These are phyloP conservation scores for Phalanger gymnotis DNA, from an alignment of 2,797 vertebrate species.

Conservation along the genomic window DNA sequence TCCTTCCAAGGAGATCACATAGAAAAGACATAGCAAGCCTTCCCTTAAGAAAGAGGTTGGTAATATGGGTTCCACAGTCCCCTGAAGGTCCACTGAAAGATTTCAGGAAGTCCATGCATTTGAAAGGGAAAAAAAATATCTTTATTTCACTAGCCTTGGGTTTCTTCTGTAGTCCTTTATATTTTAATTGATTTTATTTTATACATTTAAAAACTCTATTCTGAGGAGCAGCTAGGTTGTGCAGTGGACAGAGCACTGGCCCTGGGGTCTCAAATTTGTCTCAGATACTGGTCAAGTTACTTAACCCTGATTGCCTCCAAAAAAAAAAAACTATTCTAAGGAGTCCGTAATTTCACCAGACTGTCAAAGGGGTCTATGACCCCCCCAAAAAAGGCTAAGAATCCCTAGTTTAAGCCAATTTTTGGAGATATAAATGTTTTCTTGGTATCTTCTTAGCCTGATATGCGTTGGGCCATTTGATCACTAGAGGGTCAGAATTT, in stretches of 20 bases:
- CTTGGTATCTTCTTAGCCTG: neutral
- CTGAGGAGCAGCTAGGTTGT: neutral
- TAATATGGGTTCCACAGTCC: neutral
- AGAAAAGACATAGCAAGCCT: neutral
- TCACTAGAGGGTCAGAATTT: neutral
- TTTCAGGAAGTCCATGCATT: neutral
- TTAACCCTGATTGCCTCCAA: too few relatives aligned
- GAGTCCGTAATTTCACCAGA: neutral
- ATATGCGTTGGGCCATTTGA: neutral
- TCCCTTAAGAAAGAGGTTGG: neutral
- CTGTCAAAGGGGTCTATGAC: neutral
- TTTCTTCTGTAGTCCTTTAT: neutral
- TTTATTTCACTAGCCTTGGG: neutral
- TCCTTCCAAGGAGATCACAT: neutral
- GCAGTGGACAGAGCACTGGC: neutral
- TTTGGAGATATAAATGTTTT: neutral
- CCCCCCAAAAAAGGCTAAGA: neutral
- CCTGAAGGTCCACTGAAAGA: neutral
- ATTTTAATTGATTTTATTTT: neutral
- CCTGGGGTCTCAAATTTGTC: neutral
- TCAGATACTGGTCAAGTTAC: too few relatives aligned
- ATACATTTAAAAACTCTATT: neutral
- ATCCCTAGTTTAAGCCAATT: neutral
- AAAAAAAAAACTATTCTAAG: neutral
- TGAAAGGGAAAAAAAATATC: neutral